Base-by-base conservation (phyloP, 1,140 invertebrate species). In the Cepaea nemoralis region DNA sequence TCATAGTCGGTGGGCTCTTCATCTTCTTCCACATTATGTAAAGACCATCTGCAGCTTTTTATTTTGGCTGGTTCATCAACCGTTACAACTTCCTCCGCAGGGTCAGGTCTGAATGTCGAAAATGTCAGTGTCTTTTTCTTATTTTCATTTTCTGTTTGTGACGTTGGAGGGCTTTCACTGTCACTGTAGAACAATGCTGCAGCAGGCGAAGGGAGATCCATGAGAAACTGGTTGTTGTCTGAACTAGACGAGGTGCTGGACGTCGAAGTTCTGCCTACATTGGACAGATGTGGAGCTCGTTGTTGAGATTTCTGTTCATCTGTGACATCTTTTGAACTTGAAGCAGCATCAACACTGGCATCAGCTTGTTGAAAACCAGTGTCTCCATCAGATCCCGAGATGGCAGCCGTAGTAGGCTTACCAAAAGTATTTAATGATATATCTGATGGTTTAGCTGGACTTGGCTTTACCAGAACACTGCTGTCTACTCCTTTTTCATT, bases 201-300 rank as follows among this genome's bases (percentile, higher is more conserved):
- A 24, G 87, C 87, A 14, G 86, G 85, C 45, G 87, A 88, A 6
- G 85, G 86, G 24, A 84, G 81, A 67, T 88, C 87, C 66, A 86
- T 71, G 37, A 83, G 78, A n/a, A 81, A 77, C 75, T 83, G 81
- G n/a, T 81, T 78, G 6, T 74, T 77, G 14, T 67, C 66, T n/a
- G 59, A 69, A 35, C 37, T 75, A 27, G 33, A 71, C 73, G 50
- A 70, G 0, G 74, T 70, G 37, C 63, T 66, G 24, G 50, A 37
- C 2, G 75, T 59, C 27, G 55, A 35, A 22, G 5, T 50, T 16
- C 59, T 31, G 37, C 66, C 59, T 27, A 66, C 22, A 19, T 24
- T 27, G 27, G 77, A 69, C n/a, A 69, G 37, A 22, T 24, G 42
- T 45, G 63, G 31, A 77, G 55, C 75, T 66, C 59, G 48, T 19